Base-by-base conservation (phyloP, 2,888 invertebrate species). In the Achlya flavicornis region DNA sequence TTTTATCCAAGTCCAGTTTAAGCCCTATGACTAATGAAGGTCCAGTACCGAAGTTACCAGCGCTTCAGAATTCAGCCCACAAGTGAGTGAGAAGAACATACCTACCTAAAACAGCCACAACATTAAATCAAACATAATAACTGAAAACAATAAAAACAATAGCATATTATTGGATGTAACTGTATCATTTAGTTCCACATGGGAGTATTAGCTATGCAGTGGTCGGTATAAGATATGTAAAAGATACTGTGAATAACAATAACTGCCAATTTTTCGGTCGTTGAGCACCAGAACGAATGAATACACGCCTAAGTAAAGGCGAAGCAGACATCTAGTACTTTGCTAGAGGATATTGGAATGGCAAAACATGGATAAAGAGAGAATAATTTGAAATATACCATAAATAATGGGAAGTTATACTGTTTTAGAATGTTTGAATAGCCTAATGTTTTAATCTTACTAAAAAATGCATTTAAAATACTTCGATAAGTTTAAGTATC, bases 231-330 rank as follows among this genome's bases (percentile, higher is more conserved):
- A n/a, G n/a, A n/a, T 19, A 53, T 63, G 1, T 14, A 41, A 19
- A 57, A 38, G 61, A 65, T 61, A 70, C 69, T 67, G 64, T 63
- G 60, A n/a, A 63, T 72, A 67, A 65, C 65, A 71, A 60, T 26
- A 64, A 65, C 68, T 66, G 65, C 60, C 74, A 66, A 82, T 81
- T 82, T 78, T 76, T 78, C 79, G 80, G 76, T 71, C 69, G 66
- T 71, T 81, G 73, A 72, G 69, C 76, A 77, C 73, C 61, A 60
- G 59, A 73, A 69, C 58, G 71, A 73, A 70, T 64, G 61, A 62
- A 64, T 64, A 35, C 59, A 64, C 43, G 41, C 41, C 41, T 41
- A 19, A 41, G 59, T 59, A 11, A 41, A 63, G 61, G 60, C 62
- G 48, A 16, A 61, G 57, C 26, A 41, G 16, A 58, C 57, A 57